Evolutionary conservation across 2,797 vertebrate genomes (phyloP).

Genomic region (Fundulus diaphanus): DNA sequence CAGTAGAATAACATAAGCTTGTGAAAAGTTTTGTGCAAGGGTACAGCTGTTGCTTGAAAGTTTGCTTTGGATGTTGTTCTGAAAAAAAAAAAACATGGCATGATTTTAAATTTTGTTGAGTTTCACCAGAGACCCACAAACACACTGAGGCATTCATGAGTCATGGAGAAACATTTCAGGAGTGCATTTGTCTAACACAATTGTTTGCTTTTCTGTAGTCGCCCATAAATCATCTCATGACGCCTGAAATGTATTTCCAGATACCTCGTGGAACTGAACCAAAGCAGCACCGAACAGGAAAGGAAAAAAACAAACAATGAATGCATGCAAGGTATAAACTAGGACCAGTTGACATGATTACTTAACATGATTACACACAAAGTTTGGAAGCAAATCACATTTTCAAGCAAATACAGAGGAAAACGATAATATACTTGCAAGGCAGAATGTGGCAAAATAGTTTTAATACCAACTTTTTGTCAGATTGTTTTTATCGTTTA

Average conservation of each 20-base stretch:
- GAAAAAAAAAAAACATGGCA: not conserved
- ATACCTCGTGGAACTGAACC: conserved; percentile 5
- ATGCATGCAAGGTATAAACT: not conserved
- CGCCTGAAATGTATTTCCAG: conserved; percentile 6
- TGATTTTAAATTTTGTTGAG: not conserved
- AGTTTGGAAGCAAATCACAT: not conserved
- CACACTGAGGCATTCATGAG: not conserved
- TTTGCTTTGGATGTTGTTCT: not conserved
- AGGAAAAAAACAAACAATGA: not conserved
- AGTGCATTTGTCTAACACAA: conserved; percentile 3
- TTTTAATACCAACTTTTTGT: not conserved
- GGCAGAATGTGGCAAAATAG: not conserved
- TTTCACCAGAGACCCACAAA: not conserved
- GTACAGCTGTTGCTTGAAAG: conserved; percentile 1
- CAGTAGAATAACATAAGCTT: not conserved
- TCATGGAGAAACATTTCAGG: conserved; percentile 1
- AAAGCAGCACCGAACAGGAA: not conserved
- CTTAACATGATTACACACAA: not conserved
- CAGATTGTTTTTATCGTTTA: not conserved
- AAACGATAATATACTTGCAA: too few relatives aligned
- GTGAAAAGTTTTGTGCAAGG: not conserved
- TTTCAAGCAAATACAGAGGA: too few relatives aligned
- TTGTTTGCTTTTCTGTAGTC: not conserved
- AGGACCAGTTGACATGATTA: not conserved
- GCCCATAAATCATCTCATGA: conserved; percentile 6